Conservation (phyloP, 2,888 invertebrate genomes). For the Cenopis cana region DNA sequence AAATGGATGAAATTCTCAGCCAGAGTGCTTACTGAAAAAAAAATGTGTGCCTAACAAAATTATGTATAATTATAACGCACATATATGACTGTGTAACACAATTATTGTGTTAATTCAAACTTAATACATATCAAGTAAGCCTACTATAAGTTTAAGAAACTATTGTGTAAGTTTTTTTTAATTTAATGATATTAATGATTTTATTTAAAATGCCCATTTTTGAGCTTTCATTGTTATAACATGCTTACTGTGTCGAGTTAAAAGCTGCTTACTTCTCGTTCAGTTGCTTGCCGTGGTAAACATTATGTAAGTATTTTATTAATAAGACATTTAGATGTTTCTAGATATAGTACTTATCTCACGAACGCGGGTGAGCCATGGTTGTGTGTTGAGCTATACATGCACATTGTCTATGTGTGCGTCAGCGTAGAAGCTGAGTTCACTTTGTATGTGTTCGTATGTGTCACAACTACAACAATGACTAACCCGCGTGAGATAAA, state of each 20-base stretch:
- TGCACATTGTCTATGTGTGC: no score
- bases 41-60: constrained; percentile 2
- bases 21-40: not conserved
- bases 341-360: no score
- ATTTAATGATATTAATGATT: constrained; percentile 37
- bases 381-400: no score
- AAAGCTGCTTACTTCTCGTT: constrained; percentile 65
- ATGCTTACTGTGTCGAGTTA: constrained; percentile 68
- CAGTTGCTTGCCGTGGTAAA: constrained; percentile 62
- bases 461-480: no score
- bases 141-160: constrained; percentile 11
- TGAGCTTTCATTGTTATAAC: constrained; percentile 69
- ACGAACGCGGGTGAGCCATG: no score
- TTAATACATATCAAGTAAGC: constrained; percentile 9
- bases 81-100: constrained; percentile 20
- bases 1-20: not conserved
- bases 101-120: constrained; percentile 31
- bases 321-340: constrained; percentile 45
- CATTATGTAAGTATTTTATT: constrained; percentile 56
- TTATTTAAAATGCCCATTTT: constrained; percentile 76
- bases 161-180: constrained; percentile 22
- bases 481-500: no score
- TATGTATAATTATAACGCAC: constrained; percentile 8
- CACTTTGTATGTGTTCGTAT: no score
- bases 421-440: no score